phyloP scores from a whole-genome alignment of 2,888 invertebrate genomes.

The Plemyria rubiginata region DNA sequence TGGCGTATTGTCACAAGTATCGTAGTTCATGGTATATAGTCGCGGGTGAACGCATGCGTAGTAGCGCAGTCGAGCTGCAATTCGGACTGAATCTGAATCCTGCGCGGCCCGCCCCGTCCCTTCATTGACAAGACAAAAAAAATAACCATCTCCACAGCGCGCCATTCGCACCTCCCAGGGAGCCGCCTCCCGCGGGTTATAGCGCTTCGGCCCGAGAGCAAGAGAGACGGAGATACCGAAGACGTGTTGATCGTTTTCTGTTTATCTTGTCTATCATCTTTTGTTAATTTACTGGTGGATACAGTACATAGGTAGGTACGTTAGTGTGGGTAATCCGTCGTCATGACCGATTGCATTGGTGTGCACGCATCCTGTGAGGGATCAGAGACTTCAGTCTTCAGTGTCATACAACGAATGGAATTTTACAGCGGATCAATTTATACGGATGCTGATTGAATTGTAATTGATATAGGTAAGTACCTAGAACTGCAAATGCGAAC shows the following conservation, averaged over 20 bases:
- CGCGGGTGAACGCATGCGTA: slow-evolving; percentile 56
- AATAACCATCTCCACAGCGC: slow-evolving; percentile 71
- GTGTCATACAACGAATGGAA: slow-evolving; percentile 48
- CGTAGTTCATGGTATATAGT: slow-evolving; percentile 69
- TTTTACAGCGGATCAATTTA: slow-evolving; percentile 43
- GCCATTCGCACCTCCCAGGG: slow-evolving; percentile 66
- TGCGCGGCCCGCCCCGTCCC: slow-evolving; percentile 75
- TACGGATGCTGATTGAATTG: slow-evolving; percentile 30
- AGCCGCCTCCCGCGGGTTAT: slow-evolving; percentile 65
- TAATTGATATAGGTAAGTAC: slow-evolving; percentile 21
- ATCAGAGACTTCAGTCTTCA: slow-evolving; percentile 50
- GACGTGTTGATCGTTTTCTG: slow-evolving; percentile 64
- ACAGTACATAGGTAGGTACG: slow-evolving; percentile 56
- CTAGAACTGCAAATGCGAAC: neutral
- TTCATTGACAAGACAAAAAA: slow-evolving; percentile 83
- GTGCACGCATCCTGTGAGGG: slow-evolving; percentile 69
- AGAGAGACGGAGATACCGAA: slow-evolving; percentile 60
- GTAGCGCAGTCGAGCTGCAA: slow-evolving; percentile 65
- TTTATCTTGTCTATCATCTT: slow-evolving; percentile 81
- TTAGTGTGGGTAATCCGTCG: slow-evolving; percentile 59
- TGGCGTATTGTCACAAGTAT: slow-evolving; percentile 62
- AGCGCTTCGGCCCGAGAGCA: slow-evolving; percentile 48
- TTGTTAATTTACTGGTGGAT: slow-evolving; percentile 60
- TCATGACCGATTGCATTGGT: slow-evolving; percentile 73
- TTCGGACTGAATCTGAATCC: slow-evolving; percentile 66